phyloP scores from a whole-genome alignment of 2,888 invertebrate genomes.

The Timandra comae region DNA sequence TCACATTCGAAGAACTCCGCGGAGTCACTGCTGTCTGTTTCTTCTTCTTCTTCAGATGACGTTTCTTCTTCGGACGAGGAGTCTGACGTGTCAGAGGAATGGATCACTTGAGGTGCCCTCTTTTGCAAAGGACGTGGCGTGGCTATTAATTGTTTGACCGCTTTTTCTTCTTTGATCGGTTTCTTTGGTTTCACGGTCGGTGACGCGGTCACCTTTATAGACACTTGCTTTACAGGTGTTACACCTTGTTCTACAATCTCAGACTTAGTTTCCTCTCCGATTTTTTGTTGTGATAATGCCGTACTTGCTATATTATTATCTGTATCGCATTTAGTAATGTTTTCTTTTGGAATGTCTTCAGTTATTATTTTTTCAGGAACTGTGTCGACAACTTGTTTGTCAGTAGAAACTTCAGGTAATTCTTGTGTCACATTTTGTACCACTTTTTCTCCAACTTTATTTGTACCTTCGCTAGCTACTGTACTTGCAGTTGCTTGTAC shows the following conservation, averaged over 20 bases:
- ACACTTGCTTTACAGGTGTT: slow-evolving; percentile 23
- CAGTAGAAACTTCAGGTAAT: too few relatives aligned
- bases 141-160: slow-evolving; percentile 75
- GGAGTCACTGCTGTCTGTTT: slow-evolving; percentile 59
- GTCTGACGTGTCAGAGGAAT: slow-evolving; percentile 60
- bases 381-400: slow-evolving; percentile 6
- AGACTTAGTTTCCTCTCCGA: slow-evolving; percentile 43
- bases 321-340: slow-evolving; percentile 16
- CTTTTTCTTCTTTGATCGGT: slow-evolving; percentile 73
- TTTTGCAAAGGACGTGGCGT: slow-evolving; percentile 79
- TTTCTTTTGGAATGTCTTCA: slow-evolving; percentile 52
- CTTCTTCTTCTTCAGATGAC: slow-evolving; percentile 62
- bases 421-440: too few relatives aligned
- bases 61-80: slow-evolving; percentile 67
- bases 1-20: slow-evolving; percentile 67
- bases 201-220: slow-evolving; percentile 19
- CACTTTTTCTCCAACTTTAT: too few relatives aligned
- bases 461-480: too few relatives aligned
- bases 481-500: slow-evolving; percentile 1
- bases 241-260: slow-evolving; percentile 28
- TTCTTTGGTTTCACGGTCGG: slow-evolving; percentile 31
- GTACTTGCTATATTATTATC: slow-evolving; percentile 15
- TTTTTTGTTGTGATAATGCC: slow-evolving; percentile 22
- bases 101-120: slow-evolving; percentile 57
- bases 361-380: slow-evolving; percentile 24